Conservation (phyloP, 2,888 invertebrate species). For the Idaea straminata region DNA sequence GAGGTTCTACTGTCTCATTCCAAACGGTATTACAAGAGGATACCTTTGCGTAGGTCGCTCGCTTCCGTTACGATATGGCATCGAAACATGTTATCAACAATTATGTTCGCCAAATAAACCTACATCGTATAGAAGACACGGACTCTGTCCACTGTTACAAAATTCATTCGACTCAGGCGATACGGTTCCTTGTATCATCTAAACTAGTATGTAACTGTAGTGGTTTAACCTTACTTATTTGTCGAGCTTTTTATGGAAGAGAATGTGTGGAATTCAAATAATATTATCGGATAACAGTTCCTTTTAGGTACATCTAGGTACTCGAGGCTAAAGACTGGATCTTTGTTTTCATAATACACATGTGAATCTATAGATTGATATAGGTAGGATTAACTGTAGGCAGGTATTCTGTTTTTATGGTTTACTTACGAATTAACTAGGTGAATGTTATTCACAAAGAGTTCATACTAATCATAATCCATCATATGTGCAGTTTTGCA, state of each 20-base stretch:
- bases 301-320: neutral
- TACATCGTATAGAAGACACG: slow-evolving; percentile 29
- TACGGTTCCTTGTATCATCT: slow-evolving; percentile 19
- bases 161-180: slow-evolving; percentile 29
- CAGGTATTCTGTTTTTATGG: no score
- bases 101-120: slow-evolving; percentile 38
- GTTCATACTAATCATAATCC: neutral
- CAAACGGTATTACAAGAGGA: slow-evolving; percentile 39
- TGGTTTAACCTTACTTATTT: slow-evolving; percentile 12
- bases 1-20: slow-evolving; percentile 43
- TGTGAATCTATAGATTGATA: no score
- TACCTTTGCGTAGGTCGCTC: slow-evolving; percentile 49
- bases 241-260: slow-evolving; percentile 20
- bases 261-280: slow-evolving; percentile 16
- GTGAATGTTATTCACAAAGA: neutral
- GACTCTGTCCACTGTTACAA: slow-evolving; percentile 14
- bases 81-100: slow-evolving; percentile 35
- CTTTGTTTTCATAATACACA: no score
- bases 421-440: no score
- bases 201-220: slow-evolving; percentile 17
- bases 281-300: slow-evolving; percentile 21
- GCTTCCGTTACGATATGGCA: slow-evolving; percentile 45
- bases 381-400: no score
- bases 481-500: neutral
- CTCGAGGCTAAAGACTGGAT: no score